phyloP scores from a whole-genome alignment of 2,888 invertebrate genomes.

The Nasonovia ribisnigri region DNA sequence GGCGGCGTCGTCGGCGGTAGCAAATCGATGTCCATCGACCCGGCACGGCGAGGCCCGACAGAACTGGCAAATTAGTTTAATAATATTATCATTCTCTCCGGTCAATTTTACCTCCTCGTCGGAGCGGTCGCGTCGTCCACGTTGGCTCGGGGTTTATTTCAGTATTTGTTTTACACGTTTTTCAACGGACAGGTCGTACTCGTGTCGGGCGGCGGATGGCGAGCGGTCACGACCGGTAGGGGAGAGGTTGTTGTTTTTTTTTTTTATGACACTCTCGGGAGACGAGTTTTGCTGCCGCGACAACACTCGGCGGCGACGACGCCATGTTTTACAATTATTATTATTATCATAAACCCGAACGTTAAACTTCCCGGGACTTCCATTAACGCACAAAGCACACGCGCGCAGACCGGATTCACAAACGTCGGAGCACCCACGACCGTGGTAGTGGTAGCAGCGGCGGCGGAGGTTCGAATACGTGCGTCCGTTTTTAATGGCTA shows the following conservation, averaged over 20 bases:
- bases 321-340: slow-evolving; percentile 47
- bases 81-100: not conserved
- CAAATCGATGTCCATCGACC: slow-evolving; percentile 52
- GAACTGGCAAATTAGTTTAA: slow-evolving; percentile 17
- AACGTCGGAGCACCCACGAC: not conserved
- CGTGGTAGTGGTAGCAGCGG: not conserved
- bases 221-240: not conserved
- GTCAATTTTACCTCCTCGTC: not conserved
- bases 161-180: not conserved
- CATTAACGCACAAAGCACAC: slow-evolving; percentile 19
- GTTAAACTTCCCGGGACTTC: slow-evolving; percentile 36
- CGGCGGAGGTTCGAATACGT: not conserved
- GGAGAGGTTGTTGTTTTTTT: not conserved
- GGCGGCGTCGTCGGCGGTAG: not conserved
- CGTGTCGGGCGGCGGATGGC: not conserved
- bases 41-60: not conserved
- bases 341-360: slow-evolving; percentile 36
- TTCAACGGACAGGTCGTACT: not conserved
- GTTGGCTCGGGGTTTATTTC: not conserved
- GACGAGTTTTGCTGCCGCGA: slow-evolving; percentile 12
- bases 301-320: not conserved
- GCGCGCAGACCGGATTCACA: not conserved
- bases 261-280: slow-evolving; percentile 18
- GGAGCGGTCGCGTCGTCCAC: not conserved
- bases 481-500: not conserved